A percentile compares a stretch with the other conserved stretches of the same genome.
Conservation (phyloP, 2,113 vertebrate genomes). For the Chrysemys picta region DNA sequence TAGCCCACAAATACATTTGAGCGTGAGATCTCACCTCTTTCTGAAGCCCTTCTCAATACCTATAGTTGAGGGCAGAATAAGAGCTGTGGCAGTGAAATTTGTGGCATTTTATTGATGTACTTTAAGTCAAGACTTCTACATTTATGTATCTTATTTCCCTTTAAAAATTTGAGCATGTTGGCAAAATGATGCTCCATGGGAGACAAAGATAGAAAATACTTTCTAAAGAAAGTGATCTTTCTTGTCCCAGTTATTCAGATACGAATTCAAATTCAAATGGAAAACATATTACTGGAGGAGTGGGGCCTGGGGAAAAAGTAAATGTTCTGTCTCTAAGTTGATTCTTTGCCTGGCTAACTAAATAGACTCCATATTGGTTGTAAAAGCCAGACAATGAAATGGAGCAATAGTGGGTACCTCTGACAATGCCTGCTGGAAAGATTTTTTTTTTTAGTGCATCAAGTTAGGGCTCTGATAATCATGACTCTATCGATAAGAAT, state of each 20-base stretch:
- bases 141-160: fast-evolving
- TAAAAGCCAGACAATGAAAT: neutral
- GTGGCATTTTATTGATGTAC: neutral
- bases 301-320: neutral
- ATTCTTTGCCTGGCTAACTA: neutral
- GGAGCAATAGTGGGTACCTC: neutral
- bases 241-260: neutral
- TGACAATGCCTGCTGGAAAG: neutral
- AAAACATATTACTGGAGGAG: neutral
- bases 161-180: neutral
- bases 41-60: neutral
- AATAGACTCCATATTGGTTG: neutral
- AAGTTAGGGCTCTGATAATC: neutral
- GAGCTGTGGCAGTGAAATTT: neutral
- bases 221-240: neutral
- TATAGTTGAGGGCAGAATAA: neutral
- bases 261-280: neutral
- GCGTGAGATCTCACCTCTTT: neutral
- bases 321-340: neutral
- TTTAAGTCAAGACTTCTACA: neutral
- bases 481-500: neutral
- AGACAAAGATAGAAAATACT: neutral
- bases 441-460: fast-evolving
- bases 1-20: neutral
- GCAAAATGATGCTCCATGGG: neutral